Evolutionary conservation across 2,113 vertebrate genomes (phyloP).

Genomic region (Myrmecophaga tridactyla): DNA sequence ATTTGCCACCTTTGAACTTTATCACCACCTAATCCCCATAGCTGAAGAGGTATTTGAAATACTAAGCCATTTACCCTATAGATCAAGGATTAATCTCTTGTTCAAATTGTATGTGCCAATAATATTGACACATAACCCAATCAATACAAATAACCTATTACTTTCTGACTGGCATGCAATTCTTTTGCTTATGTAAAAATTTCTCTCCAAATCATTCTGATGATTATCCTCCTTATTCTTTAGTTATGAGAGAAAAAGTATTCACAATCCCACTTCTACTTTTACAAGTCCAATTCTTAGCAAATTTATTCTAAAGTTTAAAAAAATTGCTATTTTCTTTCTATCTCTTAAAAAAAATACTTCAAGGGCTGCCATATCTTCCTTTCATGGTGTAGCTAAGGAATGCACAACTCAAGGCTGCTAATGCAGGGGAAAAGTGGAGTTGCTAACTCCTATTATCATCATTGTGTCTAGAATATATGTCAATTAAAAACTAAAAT

Average conservation of each 20-base stretch:
- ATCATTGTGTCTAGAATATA: slow-evolving; percentile 56
- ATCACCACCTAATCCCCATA: neutral
- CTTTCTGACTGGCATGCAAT: slow-evolving; percentile 35
- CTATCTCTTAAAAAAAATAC: neutral
- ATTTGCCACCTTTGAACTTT: neutral
- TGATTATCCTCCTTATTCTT: slow-evolving; percentile 17
- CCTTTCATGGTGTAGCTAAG: neutral
- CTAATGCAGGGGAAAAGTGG: slow-evolving; percentile 46
- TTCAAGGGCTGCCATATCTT: slow-evolving; percentile 43
- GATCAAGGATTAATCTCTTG: slow-evolving; percentile 20
- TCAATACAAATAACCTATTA: slow-evolving; percentile 47
- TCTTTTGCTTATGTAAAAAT: slow-evolving; percentile 59
- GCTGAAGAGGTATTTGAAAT: slow-evolving; percentile 39
- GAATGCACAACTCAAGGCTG: slow-evolving; percentile 37
- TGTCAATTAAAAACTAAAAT: slow-evolving; percentile 60
- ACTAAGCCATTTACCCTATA: slow-evolving; percentile 10
- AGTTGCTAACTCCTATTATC: slow-evolving; percentile 69
- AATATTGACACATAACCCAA: slow-evolving; percentile 49
- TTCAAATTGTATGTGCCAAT: slow-evolving; percentile 34
- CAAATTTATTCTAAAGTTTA: slow-evolving; percentile 64
- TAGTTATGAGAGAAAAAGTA: neutral
- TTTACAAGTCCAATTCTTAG: slow-evolving; percentile 66
- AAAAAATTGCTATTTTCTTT: slow-evolving; percentile 68
- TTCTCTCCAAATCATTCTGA: slow-evolving; percentile 45
- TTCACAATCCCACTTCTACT: slow-evolving; percentile 33